Percentiles rank a stretch among this genome's conserved stretches.
Evolutionary conservation across 30 jellyfish, hydroid and myxozoan genomes (phyloP).

Genomic region (Phacellophora camtschatica): DNA sequence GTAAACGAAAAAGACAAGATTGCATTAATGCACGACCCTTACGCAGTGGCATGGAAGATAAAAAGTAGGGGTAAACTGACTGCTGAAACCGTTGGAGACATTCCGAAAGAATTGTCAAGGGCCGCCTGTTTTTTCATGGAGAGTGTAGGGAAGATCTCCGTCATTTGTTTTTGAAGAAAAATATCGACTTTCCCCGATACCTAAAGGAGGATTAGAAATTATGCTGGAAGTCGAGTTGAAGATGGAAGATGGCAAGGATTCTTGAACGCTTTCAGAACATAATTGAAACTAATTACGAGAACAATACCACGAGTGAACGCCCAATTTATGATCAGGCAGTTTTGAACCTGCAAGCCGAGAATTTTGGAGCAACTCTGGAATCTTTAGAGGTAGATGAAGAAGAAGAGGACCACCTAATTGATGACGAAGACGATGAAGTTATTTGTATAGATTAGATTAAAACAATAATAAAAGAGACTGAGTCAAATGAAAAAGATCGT

Average conservation of each 20-base stretch:
- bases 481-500: too few species aligned
- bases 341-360: slow-evolving; percentile 51
- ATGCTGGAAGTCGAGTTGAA: not conserved
- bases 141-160: not conserved
- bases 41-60: not conserved
- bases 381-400: slow-evolving; percentile 30
- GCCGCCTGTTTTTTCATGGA: not conserved
- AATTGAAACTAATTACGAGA: slow-evolving; percentile 35
- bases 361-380: not conserved
- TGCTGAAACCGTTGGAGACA: not conserved
- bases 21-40: not conserved
- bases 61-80: not conserved
- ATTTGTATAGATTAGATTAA: slow-evolving; percentile 26
- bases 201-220: not conserved
- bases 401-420: slow-evolving; percentile 44
- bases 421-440: slow-evolving; percentile 54
- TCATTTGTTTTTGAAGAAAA: not conserved
- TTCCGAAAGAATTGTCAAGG: not conserved
- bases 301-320: slow-evolving; percentile 34
- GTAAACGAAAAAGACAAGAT: not conserved
- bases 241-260: not conserved
- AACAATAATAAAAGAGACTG: too few species aligned
- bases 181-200: not conserved
- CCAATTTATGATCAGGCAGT: slow-evolving; percentile 45
- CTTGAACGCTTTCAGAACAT: slow-evolving; percentile 51